Base-by-base conservation (phyloP, 2,797 vertebrate species). In the Pygocentrus nattereri region DNA sequence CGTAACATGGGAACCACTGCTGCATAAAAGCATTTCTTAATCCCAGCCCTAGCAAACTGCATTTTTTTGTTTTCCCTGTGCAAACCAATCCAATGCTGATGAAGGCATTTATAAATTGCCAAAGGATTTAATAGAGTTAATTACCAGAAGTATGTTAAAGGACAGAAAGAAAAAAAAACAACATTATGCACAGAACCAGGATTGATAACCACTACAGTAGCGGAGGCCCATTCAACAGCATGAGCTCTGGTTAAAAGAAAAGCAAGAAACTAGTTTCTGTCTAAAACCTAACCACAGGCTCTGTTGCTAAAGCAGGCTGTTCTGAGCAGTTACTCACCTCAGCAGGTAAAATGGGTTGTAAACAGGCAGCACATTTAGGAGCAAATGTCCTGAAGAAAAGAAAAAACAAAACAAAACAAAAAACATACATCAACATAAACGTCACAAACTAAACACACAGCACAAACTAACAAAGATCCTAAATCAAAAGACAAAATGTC, bases 281-380 rank as follows among this genome's bases (percentile, higher is more conserved):
- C 38, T 79, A 27, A 38, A 59, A 54, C 16, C 21, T 10, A 49
- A 50, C 15, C 47, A 50, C 47, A 38, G 23, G 15, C 25, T 3
- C 23, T 15, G 25, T 30, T 49, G 23, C 49, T 30, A 54, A 8
- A 61, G 65, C 23, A 58, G 25, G 50, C 23, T 5, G 8, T 27
- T 19, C 11, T 30, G 15, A 62, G 2, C 12, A 7, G 4, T 68
- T 1, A 85, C 93, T 92, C 88, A 97, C 96, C 95, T 96, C 95
- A 59, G 96, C 92, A 71, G 96, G 96, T 85, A 97, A 86, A 88
- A 97, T 97, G 82, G 96, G 95, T 74, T 96, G 95, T 90, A 95
- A 94, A 87, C 96, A 97, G 87, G 96, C 95, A 8, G 96, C 96
- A 41, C 96, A 97, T 88, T 96, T 97, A 0, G 96, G 96, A 84